phyloP scores from a whole-genome alignment of 2,888 invertebrate genomes.

The Hartigia nigra region DNA sequence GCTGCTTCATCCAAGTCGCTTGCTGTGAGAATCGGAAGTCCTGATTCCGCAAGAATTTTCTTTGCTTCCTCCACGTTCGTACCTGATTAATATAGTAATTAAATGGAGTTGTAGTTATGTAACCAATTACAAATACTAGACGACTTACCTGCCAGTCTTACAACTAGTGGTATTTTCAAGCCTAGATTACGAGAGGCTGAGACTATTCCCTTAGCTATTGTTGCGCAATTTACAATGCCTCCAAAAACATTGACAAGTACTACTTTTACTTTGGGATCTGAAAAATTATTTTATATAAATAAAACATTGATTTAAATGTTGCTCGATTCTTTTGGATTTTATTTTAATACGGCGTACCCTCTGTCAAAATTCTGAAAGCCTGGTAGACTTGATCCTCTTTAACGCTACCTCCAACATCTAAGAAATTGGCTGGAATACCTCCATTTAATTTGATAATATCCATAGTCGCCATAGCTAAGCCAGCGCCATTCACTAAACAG shows the following conservation, averaged over 20 bases:
- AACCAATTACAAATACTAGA: background rate
- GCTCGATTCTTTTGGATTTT: background rate
- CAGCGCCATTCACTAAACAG: slow-evolving; percentile 93
- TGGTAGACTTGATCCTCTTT: slow-evolving; percentile 93
- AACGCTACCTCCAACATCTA: slow-evolving; percentile 97
- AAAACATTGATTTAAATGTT: background rate
- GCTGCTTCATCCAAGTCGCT: slow-evolving; percentile 94
- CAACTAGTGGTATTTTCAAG: slow-evolving; percentile 88
- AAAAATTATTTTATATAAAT: slow-evolving; percentile 6
- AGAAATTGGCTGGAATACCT: slow-evolving; percentile 96
- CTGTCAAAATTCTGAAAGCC: slow-evolving; percentile 90
- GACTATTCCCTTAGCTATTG: slow-evolving; percentile 95
- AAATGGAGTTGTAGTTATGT: background rate
- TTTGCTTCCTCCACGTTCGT: slow-evolving; percentile 90
- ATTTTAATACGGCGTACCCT: slow-evolving; percentile 64
- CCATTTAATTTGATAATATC: slow-evolving; percentile 97
- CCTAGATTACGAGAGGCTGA: slow-evolving; percentile 85
- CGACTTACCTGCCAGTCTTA: slow-evolving; percentile 87
- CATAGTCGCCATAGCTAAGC: slow-evolving; percentile 99
- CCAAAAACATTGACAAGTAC: slow-evolving; percentile 99
- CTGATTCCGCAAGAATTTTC: slow-evolving; percentile 84
- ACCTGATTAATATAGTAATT: slow-evolving; percentile 61
- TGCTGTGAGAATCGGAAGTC: slow-evolving; percentile 85
- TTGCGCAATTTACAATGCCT: slow-evolving; percentile 98
- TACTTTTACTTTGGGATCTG: slow-evolving; percentile 90